A percentile compares a stretch with the other conserved stretches of the same genome.
phyloP scores from a whole-genome alignment of 2,113 vertebrate genomes.

The Silurus meridionalis region DNA sequence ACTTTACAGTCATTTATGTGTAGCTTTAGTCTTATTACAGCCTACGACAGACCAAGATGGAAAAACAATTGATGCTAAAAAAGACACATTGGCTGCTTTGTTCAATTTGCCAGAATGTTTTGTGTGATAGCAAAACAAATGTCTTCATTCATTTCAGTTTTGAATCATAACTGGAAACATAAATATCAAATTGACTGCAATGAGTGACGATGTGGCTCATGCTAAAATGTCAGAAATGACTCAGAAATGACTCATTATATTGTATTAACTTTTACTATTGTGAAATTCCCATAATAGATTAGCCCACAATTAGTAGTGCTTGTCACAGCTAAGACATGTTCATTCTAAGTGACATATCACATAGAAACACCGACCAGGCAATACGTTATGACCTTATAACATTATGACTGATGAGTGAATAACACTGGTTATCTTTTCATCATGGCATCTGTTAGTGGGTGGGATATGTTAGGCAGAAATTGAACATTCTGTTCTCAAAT shows the following conservation, averaged over 20 bases:
- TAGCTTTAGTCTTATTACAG: not conserved
- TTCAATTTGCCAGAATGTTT: not conserved
- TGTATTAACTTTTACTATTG: not conserved
- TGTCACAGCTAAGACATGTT: not conserved
- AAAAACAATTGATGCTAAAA: too few species aligned
- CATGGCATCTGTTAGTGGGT: too few species aligned
- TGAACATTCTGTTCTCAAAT: too few species aligned
- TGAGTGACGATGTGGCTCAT: not conserved
- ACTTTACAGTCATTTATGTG: not conserved
- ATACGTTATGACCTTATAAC: too few species aligned
- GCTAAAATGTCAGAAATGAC: conserved; percentile 5
- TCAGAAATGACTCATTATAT: not conserved
- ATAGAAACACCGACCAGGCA: too few species aligned
- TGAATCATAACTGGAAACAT: not conserved
- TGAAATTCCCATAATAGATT: not conserved
- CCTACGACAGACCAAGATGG: not conserved
- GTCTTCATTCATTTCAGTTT: not conserved
- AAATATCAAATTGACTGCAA: not conserved
- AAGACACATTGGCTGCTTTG: not conserved
- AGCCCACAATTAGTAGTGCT: not conserved
- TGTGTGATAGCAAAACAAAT: not conserved
- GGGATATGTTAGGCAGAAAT: too few species aligned
- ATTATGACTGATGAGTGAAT: too few species aligned
- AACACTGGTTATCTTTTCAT: too few species aligned
- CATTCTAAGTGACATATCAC: too few species aligned